Base-by-base conservation (phyloP, 1,140 invertebrate genomes). In the Drosophila yakuba region DNA sequence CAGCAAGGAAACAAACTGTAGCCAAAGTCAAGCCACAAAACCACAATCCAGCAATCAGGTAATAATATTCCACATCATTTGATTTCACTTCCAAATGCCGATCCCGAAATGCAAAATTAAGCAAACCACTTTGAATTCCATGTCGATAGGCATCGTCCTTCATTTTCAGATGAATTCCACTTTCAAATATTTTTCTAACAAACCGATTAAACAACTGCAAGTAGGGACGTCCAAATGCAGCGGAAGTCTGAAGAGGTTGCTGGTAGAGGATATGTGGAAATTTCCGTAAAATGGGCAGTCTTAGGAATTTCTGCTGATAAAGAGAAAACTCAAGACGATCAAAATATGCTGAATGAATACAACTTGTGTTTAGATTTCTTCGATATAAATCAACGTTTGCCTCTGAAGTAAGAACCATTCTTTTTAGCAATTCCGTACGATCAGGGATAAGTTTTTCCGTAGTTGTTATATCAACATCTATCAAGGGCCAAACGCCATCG, bases 161-260 rank as follows among this genome's bases (percentile, higher is more conserved):
- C 75, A 88, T 76, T 47, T 88, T 88, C 0, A 51, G 43, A 25
- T 69, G 50, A 32, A 88, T 82, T 15, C 83, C 83, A 5, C 61
- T 77, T 44, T 88, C 83, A 2, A 88, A 88, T 45, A 79, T 79
- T 44, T 72, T 66, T 12, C 60, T 47, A 15, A 81, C 41, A 68
- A 88, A 88, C 35, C 38, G 58, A 57, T 88, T 88, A 28, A 88
- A 89, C 4, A 83, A 52, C n/a, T 80, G 63, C 7, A 89, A 48
- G 11, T 83, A 83, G 23, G 76, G 76, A 15, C 72, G 54, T 1
- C 80, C 84, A 41, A 50, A 83, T 7, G 76, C 25, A 1, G 59
- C 35, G n/a, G 83, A 78, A 41, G 80, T 88, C 10, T 74, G 80
- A 3, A 83, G 73, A 3, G 79, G 79, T 20, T 80, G 73, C 47